phyloP scores from a whole-genome alignment of 2,888 invertebrate species.

The Heliconius cydno region DNA sequence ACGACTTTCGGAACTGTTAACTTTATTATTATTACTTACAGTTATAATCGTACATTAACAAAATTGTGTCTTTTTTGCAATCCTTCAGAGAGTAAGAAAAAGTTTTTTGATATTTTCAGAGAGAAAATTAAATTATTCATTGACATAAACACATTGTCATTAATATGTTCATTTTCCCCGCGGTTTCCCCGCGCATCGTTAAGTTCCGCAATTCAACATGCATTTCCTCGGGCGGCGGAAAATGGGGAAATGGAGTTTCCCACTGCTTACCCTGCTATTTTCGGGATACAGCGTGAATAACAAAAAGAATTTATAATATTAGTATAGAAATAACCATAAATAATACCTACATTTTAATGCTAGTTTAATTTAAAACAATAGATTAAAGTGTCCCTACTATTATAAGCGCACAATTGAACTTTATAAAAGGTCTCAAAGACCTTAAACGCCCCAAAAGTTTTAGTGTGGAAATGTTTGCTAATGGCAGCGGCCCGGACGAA shows the following conservation, averaged over 20 bases:
- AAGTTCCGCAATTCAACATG: not conserved
- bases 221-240: not conserved
- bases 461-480: conserved; percentile 38
- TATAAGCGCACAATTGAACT: conserved; percentile 38
- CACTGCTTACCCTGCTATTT: not conserved
- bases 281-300: not conserved
- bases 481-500: conserved; percentile 18
- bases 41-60: not conserved
- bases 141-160: not conserved
- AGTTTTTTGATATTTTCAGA: not conserved
- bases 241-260: not conserved
- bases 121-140: too few species aligned
- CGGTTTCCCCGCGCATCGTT: not conserved
- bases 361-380: conserved; percentile 14
- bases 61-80: not conserved
- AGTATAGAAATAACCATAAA: too few species aligned
- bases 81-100: not conserved
- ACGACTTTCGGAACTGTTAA: conserved; percentile 24
- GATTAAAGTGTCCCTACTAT: conserved; percentile 27
- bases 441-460: conserved; percentile 39
- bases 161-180: not conserved
- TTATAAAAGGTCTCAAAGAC: conserved; percentile 37
- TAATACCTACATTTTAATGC: not conserved
- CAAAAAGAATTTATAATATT: too few species aligned
- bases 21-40: conserved; percentile 11